These are phyloP conservation scores for Tetanocera ferruginea DNA, from an alignment of 2,888 invertebrate species.

Conservation along the genomic window DNA sequence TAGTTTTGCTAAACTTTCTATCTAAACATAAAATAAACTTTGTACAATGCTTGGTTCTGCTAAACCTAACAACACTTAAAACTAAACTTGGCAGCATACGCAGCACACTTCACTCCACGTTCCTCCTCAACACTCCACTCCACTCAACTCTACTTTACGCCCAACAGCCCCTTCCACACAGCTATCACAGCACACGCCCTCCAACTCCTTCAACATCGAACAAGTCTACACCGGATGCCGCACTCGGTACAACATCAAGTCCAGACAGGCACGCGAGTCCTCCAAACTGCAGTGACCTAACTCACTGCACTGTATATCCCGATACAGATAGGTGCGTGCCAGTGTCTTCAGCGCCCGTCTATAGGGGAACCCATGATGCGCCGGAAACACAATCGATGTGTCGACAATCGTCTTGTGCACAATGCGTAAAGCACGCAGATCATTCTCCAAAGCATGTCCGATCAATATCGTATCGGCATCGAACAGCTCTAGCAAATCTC, in stretches of 20 bases:
- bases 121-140: slow-evolving; percentile 14
- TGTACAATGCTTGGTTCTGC: not conserved
- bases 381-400: slow-evolving; percentile 90
- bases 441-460: slow-evolving; percentile 96
- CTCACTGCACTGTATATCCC: slow-evolving; percentile 83
- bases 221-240: slow-evolving; percentile 48
- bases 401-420: slow-evolving; percentile 89
- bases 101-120: slow-evolving; percentile 13
- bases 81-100: slow-evolving; percentile 19
- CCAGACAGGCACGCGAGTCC: slow-evolving; percentile 91
- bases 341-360: slow-evolving; percentile 87
- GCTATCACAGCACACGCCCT: slow-evolving; percentile 40
- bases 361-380: slow-evolving; percentile 85
- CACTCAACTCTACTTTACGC: not conserved
- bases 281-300: slow-evolving; percentile 91
- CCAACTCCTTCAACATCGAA: slow-evolving; percentile 32
- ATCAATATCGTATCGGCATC: slow-evolving; percentile 89
- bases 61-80: slow-evolving; percentile 10
- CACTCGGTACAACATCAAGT: slow-evolving; percentile 86
- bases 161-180: not conserved
- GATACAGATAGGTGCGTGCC: slow-evolving; percentile 79
- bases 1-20: not conserved
- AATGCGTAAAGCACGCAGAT: slow-evolving; percentile 87
- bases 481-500: slow-evolving; percentile 85
- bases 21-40: not conserved